Conservation (phyloP, 1,140 invertebrate species). For the Scaptomyza pallida region DNA sequence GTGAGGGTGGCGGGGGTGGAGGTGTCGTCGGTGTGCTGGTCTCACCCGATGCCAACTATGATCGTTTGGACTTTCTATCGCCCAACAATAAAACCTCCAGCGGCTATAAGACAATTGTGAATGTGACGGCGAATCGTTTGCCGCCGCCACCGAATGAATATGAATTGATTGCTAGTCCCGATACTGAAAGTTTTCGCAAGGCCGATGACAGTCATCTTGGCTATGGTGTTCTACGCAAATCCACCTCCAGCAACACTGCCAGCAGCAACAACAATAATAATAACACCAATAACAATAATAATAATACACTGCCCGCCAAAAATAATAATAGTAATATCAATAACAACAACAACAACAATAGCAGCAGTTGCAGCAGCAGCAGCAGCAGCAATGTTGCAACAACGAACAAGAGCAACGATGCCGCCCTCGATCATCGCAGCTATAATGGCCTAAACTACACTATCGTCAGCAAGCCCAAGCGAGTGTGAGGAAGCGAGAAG, state of each 20-base stretch:
- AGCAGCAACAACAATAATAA: slow-evolving; percentile 45
- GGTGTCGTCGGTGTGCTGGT: background rate
- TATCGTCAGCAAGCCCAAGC: slow-evolving; percentile 91
- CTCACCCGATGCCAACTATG: slow-evolving; percentile 87
- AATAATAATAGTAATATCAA: slow-evolving; percentile 13
- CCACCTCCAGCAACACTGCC: slow-evolving; percentile 81
- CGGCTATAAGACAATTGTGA: slow-evolving; percentile 87
- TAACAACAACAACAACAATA: slow-evolving; percentile 26
- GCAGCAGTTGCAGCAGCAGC: slow-evolving; percentile 21
- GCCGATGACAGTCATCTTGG: slow-evolving; percentile 91
- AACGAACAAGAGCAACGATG: slow-evolving; percentile 28
- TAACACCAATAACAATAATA: slow-evolving; percentile 30
- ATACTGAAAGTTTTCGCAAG: slow-evolving; percentile 87
- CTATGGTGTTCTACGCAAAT: slow-evolving; percentile 90
- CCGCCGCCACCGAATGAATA: slow-evolving; percentile 74
- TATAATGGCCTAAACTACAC: slow-evolving; percentile 92
- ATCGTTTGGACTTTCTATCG: slow-evolving; percentile 91
- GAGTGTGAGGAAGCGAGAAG: slow-evolving; percentile 86
- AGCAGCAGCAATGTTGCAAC: slow-evolving; percentile 10
- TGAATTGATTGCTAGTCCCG: slow-evolving; percentile 77
- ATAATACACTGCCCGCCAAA: slow-evolving; percentile 29
- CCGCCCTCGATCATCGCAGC: slow-evolving; percentile 86
- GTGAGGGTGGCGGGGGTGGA: slow-evolving; percentile 46
- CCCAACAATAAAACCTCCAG: slow-evolving; percentile 88
- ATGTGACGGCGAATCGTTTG: slow-evolving; percentile 84